phyloP scores from a whole-genome alignment of 2,797 vertebrate species.

The Protosalanx chinensis region DNA sequence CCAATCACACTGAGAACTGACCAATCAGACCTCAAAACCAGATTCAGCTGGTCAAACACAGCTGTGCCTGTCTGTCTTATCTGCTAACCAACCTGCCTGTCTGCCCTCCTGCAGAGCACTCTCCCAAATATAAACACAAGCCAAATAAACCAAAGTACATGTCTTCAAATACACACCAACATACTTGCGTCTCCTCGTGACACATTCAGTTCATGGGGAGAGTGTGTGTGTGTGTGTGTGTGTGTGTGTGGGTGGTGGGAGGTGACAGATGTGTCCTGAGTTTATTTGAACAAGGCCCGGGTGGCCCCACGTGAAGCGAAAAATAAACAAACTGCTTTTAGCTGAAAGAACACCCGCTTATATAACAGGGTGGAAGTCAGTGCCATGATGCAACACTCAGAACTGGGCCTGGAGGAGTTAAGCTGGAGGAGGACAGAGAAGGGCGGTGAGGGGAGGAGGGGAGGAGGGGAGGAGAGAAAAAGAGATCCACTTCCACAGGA shows the following conservation, averaged over 20 bases:
- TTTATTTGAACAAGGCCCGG: too few species aligned
- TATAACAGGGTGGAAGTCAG: background rate
- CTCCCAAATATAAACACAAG: too few species aligned
- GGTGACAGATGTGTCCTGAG: too few species aligned
- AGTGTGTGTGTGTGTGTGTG: conserved; percentile 3
- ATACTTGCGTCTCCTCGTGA: too few species aligned
- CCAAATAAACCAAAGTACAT: too few species aligned
- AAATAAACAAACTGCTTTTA: too few species aligned
- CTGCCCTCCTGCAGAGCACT: background rate
- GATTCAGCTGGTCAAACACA: too few species aligned
- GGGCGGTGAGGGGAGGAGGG: background rate
- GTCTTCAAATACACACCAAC: too few species aligned
- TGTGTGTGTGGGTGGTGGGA: background rate
- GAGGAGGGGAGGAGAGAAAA: background rate
- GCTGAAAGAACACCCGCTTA: too few species aligned
- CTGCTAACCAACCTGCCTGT: background rate
- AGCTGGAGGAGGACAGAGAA: background rate
- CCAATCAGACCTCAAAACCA: too few species aligned
- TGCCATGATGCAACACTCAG: background rate
- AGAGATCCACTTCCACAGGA: background rate
- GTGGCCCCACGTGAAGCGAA: too few species aligned
- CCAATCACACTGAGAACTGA: too few species aligned
- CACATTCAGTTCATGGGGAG: background rate
- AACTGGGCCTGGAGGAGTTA: background rate
- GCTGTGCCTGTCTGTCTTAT: background rate